phyloP scores from a whole-genome alignment of 2,888 invertebrate species.

The Clanis bilineata region DNA sequence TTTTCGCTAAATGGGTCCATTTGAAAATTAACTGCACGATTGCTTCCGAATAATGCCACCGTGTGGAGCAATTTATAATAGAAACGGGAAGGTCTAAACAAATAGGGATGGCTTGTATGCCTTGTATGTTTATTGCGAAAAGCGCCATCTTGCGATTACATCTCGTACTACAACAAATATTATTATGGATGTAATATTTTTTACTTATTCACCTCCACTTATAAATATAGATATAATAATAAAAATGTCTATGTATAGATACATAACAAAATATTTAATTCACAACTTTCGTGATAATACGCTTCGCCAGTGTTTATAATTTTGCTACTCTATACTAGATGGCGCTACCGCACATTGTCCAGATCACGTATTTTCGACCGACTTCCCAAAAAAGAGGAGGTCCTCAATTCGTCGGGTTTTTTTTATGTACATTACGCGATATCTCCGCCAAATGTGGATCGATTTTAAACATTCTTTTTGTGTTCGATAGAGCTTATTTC shows the following conservation, averaged over 20 bases:
- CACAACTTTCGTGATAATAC: neutral
- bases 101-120: slow-evolving; percentile 12
- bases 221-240: no score
- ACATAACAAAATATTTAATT: no score
- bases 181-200: neutral
- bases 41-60: slow-evolving; percentile 67
- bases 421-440: no score
- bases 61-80: slow-evolving; percentile 54
- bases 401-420: no score
- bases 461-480: no score
- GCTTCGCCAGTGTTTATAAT: slow-evolving; percentile 16
- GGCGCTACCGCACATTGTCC: no score
- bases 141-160: slow-evolving; percentile 53
- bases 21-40: slow-evolving; percentile 77
- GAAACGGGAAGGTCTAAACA: slow-evolving; percentile 23
- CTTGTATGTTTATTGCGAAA: neutral
- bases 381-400: no score
- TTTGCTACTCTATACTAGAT: slow-evolving; percentile 42
- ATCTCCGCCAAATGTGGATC: no score
- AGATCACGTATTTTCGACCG: no score
- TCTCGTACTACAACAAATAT: slow-evolving; percentile 33
- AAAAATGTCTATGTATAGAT: no score
- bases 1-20: slow-evolving; percentile 73
- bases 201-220: no score
- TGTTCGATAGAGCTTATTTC: no score